Percentiles rank a stretch among this genome's conserved stretches.
These are phyloP conservation scores for Galerucella nymphaeae DNA, from an alignment of 2,888 invertebrate species.

Conservation along the genomic window DNA sequence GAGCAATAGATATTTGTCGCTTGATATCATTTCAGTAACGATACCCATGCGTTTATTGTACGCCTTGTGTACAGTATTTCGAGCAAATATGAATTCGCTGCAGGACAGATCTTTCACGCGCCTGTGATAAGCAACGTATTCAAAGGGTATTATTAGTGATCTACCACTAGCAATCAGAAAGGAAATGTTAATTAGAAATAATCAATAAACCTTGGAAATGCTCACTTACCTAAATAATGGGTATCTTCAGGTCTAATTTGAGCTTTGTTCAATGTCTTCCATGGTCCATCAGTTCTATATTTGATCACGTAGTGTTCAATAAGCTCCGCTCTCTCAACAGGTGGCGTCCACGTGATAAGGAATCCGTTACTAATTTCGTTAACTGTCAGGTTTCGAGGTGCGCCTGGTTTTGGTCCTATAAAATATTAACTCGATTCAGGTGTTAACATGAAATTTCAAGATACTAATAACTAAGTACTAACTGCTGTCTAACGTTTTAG, in stretches of 20 bases:
- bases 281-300: conserved; percentile 89
- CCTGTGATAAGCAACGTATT: too few species aligned
- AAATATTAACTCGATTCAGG: conserved; percentile 14
- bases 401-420: conserved; percentile 90
- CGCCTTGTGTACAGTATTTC: too few species aligned
- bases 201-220: background rate
- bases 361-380: conserved; percentile 91
- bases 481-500: too few species aligned
- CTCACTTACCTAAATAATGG: conserved; percentile 79
- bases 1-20: too few species aligned
- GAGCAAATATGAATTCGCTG: too few species aligned
- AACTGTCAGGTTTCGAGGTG: conserved; percentile 90
- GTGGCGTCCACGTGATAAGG: conserved; percentile 90
- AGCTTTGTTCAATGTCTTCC: conserved; percentile 89
- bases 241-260: conserved; percentile 91
- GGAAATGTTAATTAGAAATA: background rate
- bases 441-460: too few species aligned
- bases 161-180: background rate
- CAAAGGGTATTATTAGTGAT: too few species aligned
- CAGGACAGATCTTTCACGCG: too few species aligned
- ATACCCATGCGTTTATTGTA: too few species aligned
- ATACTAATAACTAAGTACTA: too few species aligned
- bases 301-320: conserved; percentile 92
- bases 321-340: conserved; percentile 78
- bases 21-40: too few species aligned